These are phyloP conservation scores for Psittacula cyanocephala DNA, from an alignment of 2,113 vertebrate species.

Conservation along the genomic window DNA sequence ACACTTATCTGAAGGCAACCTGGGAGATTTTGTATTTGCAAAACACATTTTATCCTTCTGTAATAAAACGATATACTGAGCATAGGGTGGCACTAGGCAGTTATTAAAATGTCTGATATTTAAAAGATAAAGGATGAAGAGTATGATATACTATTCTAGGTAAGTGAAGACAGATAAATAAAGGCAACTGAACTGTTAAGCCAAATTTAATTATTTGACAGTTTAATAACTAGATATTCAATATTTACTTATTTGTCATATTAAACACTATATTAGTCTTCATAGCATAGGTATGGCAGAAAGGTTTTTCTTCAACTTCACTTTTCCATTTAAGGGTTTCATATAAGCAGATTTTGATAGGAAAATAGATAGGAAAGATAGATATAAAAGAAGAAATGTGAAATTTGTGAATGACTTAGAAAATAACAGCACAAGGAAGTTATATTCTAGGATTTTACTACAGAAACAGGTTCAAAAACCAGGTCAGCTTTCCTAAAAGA, in stretches of 20 bases:
- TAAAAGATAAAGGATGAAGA: not conserved
- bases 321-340: not conserved
- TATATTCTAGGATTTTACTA: not conserved
- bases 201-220: not conserved
- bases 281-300: not conserved
- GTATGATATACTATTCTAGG: not conserved
- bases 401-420: conserved; percentile 59
- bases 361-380: not conserved
- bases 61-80: not conserved
- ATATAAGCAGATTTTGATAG: not conserved
- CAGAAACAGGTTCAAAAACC: conserved; percentile 45
- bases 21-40: not conserved
- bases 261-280: not conserved
- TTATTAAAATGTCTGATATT: not conserved
- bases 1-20: not conserved
- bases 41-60: not conserved
- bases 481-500: conserved; percentile 60
- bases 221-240: not conserved
- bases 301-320: not conserved
- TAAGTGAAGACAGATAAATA: not conserved
- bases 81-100: not conserved
- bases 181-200: not conserved
- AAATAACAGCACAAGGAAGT: conserved; percentile 30
- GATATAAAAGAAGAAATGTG: not conserved
- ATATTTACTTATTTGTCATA: not conserved